Base-by-base conservation (phyloP, 2,797 vertebrate genomes). In the Argentina silus region DNA sequence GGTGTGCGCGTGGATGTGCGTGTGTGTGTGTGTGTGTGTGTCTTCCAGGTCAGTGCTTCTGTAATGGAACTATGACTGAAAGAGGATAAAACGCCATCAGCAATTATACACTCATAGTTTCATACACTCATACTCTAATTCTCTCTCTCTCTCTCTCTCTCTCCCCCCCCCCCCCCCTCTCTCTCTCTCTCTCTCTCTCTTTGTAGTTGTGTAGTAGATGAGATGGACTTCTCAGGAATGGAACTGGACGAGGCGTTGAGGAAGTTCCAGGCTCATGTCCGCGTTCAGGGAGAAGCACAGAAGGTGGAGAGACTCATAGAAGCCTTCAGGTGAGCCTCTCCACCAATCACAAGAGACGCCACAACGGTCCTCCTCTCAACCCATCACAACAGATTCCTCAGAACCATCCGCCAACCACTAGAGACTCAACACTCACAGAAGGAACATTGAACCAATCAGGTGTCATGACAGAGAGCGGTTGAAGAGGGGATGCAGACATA, bases 211-310 rank as follows among this genome's bases (percentile, higher is more conserved):
- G 98, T 99, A 47, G 98, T 99, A 78, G 98, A 99, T 71, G 98
- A 99, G 91, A 99, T 99, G 98, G 97, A 99, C 89, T 99, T 99
- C 88, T 98, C 96, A 0, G 94, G 95, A 77, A 97, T 99, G 96
- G 98, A 99, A 89, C 94, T 99, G 79, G 98, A 99, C 51, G 97
- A 99, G 90, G 98, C 98, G 45, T 94, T 99, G 80, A 93, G 98
- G 90, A 99, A 98, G 92, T 99, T 99, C 91, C 98, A 99, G 93
- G 97, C 98, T 63, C 98, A 99, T 76, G 97, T 99, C 78, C 96
- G 98, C 48, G 98, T 99, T 68, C 98, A 99, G 81, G 98, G 98
- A 75, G 98, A 99, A 87, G 98, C 98, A 4, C 98, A 99, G 91
- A 99, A 99, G 87, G 98, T 99, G 76, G 98, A 99, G 87, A 90